Conservation (phyloP, 2,113 vertebrate species). For the Paracanthobrama guichenoti region DNA sequence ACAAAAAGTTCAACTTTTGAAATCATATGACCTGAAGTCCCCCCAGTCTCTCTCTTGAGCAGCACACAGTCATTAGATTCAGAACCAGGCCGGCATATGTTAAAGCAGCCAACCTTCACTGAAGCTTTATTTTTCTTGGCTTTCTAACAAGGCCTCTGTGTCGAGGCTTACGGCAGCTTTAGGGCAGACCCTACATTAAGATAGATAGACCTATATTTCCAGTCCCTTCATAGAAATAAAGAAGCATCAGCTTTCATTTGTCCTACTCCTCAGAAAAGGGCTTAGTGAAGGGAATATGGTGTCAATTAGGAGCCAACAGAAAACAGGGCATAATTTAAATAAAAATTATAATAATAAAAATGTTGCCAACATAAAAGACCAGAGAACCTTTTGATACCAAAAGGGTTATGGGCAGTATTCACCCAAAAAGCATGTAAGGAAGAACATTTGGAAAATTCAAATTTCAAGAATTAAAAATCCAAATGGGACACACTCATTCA, state of each 20-base stretch:
- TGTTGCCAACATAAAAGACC: background rate
- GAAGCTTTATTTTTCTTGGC: conserved; percentile 6
- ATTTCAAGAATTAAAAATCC: background rate
- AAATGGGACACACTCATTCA: background rate
- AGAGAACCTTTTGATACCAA: background rate
- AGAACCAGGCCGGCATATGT: background rate
- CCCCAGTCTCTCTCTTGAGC: too few species aligned
- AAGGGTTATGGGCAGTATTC: background rate
- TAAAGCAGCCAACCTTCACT: conserved; percentile 11
- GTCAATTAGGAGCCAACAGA: background rate
- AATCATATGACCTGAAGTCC: background rate
- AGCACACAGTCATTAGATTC: background rate
- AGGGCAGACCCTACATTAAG: background rate
- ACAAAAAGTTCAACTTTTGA: background rate
- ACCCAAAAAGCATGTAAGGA: background rate
- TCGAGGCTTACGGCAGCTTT: background rate
- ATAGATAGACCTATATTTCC: background rate
- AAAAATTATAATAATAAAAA: background rate
- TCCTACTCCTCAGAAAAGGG: conserved; percentile 1
- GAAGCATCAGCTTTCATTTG: background rate
- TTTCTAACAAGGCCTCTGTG: conserved; percentile 1
- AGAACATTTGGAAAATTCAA: background rate
- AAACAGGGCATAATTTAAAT: background rate
- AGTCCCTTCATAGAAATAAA: background rate
- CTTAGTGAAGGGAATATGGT: background rate